These are phyloP conservation scores for Eilema sororculum DNA, from an alignment of 2,888 invertebrate species.

Conservation along the genomic window DNA sequence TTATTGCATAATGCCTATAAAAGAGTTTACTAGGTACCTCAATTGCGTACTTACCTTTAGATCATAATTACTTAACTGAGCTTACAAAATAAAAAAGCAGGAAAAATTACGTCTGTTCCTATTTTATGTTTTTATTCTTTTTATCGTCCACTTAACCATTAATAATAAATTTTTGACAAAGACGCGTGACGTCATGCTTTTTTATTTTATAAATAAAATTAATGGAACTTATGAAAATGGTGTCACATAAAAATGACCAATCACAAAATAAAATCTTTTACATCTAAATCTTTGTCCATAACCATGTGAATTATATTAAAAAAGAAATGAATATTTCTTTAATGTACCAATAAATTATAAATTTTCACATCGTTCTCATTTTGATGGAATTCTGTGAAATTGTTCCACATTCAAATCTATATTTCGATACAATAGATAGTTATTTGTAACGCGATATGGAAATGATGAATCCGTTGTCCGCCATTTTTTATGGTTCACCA, in stretches of 20 bases:
- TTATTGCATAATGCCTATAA: background rate
- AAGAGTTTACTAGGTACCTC: background rate
- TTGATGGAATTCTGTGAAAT: constrained; percentile 11
- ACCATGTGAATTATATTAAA: constrained; percentile 5
- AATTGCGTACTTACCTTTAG: background rate
- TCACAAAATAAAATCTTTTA: no score
- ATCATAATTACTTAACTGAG: background rate
- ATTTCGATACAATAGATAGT: constrained; percentile 10
- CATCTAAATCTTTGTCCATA: no score
- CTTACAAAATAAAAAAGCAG: background rate
- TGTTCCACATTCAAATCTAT: constrained; percentile 22
- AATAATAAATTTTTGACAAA: no score
- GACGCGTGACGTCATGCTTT: no score
- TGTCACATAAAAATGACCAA: no score
- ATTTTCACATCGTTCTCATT: constrained; percentile 34
- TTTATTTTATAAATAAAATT: no score
- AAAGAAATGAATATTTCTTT: constrained; percentile 11
- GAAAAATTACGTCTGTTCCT: background rate
- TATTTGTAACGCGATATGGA: constrained; percentile 5
- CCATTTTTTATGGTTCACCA: no score
- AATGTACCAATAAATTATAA: constrained; percentile 29
- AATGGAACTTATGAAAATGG: no score
- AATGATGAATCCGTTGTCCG: background rate
- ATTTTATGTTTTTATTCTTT: background rate
- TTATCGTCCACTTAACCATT: no score